Evolutionary conservation across 2,888 invertebrate genomes (phyloP).

Genomic region (Lissonota sp.): DNA sequence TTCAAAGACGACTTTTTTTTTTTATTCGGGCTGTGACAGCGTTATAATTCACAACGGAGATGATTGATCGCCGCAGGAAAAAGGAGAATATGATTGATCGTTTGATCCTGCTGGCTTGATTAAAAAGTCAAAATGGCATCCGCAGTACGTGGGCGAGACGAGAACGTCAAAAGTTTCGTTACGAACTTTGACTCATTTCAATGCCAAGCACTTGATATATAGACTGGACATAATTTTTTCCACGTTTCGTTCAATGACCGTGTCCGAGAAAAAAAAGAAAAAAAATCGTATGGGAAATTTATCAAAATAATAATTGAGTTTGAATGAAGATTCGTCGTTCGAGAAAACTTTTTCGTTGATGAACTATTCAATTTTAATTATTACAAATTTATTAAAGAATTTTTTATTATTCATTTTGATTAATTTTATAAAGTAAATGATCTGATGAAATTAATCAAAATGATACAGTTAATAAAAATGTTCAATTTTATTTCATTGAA

Average conservation of each 20-base stretch:
- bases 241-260: background rate
- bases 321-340: background rate
- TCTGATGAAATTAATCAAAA: too few species aligned
- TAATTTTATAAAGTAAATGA: too few species aligned
- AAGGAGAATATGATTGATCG: slow-evolving; percentile 55
- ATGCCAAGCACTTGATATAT: background rate
- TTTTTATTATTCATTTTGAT: too few species aligned
- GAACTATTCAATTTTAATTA: background rate
- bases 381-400: too few species aligned
- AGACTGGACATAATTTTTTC: background rate
- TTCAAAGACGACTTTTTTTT: background rate
- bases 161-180: slow-evolving; percentile 19
- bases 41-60: slow-evolving; percentile 38
- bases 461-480: too few species aligned
- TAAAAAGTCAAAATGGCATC: slow-evolving; percentile 39
- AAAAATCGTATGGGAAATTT: background rate
- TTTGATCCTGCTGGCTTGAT: slow-evolving; percentile 37
- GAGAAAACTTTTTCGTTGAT: background rate
- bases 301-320: background rate
- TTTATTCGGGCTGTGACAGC: slow-evolving; percentile 7
- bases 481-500: too few species aligned
- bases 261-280: too few species aligned
- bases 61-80: slow-evolving; percentile 53
- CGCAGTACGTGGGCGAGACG: slow-evolving; percentile 1
- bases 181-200: slow-evolving; percentile 11